Conservation (phyloP, 2,888 invertebrate species). For the Aphidoletes aphidimyza region DNA sequence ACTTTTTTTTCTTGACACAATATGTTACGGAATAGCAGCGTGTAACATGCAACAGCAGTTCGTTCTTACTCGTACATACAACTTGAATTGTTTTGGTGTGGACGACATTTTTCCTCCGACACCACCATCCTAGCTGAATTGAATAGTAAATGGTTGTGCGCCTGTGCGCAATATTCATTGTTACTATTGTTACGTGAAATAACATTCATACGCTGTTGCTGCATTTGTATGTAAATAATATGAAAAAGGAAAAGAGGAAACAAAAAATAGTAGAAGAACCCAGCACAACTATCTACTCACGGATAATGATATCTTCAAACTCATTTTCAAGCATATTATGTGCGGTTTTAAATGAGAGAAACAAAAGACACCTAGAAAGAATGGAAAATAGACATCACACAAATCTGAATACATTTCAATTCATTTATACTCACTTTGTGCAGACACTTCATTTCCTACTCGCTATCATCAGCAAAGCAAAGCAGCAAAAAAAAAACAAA, state of each 20-base stretch:
- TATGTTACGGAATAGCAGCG: neutral
- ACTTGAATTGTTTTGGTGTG: constrained; percentile 52
- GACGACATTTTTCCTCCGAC: constrained; percentile 26
- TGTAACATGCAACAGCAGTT: constrained; percentile 48
- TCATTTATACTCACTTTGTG: too few relatives aligned
- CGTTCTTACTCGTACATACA: neutral
- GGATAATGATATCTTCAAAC: too few relatives aligned
- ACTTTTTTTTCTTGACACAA: neutral
- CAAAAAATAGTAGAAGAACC: neutral
- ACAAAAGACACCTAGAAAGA: too few relatives aligned
- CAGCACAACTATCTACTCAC: too few relatives aligned
- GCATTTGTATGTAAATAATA: neutral
- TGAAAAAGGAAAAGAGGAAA: neutral
- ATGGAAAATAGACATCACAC: too few relatives aligned
- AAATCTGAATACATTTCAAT: too few relatives aligned
- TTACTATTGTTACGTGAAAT: constrained; percentile 40
- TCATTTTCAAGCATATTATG: too few relatives aligned
- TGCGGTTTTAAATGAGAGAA: too few relatives aligned
- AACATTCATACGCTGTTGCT: constrained; percentile 27
- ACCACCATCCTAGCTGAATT: neutral
- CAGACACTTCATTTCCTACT: too few relatives aligned
- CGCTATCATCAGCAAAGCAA: too few relatives aligned
- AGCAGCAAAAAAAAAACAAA: too few relatives aligned
- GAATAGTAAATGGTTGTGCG: constrained; percentile 8
- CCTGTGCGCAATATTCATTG: constrained; percentile 5